Evolutionary conservation across 2,113 vertebrate genomes (phyloP).

Genomic region (Chitala chitala): DNA sequence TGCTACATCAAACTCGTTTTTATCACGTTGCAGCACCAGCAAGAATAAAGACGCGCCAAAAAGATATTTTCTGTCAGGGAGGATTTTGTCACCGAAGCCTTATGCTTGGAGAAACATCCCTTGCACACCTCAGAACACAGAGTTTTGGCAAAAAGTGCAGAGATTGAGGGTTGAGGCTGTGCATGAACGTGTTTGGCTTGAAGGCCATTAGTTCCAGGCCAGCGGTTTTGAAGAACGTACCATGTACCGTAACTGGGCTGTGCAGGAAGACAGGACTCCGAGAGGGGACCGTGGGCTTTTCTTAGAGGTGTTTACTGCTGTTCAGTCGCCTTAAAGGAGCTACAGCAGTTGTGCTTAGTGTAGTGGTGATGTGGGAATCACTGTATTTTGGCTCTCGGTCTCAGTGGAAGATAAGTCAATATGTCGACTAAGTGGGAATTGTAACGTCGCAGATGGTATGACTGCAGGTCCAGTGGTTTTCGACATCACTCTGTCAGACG

Average conservation of each 20-base stretch:
- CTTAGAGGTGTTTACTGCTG: not conserved
- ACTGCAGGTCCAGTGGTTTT: not conserved
- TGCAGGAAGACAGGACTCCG: not conserved
- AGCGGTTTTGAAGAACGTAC: not conserved
- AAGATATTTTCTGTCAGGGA: not conserved
- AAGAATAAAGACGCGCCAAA: constrained; percentile 2
- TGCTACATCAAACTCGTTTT: not conserved
- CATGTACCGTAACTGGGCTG: not conserved
- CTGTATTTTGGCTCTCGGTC: not conserved
- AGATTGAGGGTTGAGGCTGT: not conserved
- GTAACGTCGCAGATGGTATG: not conserved
- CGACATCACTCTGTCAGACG: not conserved
- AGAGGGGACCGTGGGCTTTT: not conserved
- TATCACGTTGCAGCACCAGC: not conserved
- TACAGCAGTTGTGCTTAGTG: not conserved
- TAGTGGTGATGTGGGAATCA: not conserved
- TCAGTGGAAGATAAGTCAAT: no score
- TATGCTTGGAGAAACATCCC: not conserved
- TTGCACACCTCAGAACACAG: not conserved
- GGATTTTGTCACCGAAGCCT: constrained; percentile 6
- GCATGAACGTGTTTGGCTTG: not conserved
- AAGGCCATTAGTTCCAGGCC: constrained; percentile 5
- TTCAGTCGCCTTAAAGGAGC: not conserved
- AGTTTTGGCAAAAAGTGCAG: not conserved
- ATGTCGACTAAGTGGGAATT: not conserved